These are phyloP conservation scores for Enteromius unitaeniatus DNA, from an alignment of 2,797 vertebrate species.

Conservation along the genomic window DNA sequence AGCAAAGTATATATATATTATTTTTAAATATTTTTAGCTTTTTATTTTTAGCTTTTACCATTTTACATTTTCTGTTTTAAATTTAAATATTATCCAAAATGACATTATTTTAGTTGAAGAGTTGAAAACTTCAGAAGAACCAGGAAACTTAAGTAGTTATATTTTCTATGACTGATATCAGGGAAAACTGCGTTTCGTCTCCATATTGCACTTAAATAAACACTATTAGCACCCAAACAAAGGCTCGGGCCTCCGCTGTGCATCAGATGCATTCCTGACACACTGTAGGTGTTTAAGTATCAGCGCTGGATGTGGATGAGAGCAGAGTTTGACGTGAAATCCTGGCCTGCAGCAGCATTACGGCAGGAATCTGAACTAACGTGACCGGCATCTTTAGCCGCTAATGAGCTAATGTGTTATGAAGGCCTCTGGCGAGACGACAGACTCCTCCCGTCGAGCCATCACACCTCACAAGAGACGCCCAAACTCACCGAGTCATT, in stretches of 20 bases:
- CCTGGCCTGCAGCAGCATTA: conserved; percentile 71
- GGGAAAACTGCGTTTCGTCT: background rate
- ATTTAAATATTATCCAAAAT: too few species aligned
- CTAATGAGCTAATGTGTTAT: conserved; percentile 73
- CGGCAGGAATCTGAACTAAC: conserved; percentile 71
- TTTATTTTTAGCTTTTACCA: too few species aligned
- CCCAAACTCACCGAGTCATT: conserved; percentile 38
- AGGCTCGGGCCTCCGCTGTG: conserved; percentile 62
- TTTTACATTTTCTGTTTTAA: too few species aligned
- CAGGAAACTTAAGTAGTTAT: background rate
- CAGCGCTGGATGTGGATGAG: conserved; percentile 37
- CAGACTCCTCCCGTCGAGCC: conserved; percentile 6
- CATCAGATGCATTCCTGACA: conserved; percentile 48
- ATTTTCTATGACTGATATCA: background rate
- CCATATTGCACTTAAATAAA: conserved; percentile 48
- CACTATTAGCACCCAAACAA: conserved; percentile 52
- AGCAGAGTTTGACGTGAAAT: conserved; percentile 70
- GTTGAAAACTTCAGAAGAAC: background rate
- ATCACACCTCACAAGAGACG: background rate
- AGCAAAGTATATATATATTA: too few species aligned
- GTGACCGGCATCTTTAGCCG: conserved; percentile 63
- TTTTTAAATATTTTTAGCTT: background rate
- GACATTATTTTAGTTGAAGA: background rate
- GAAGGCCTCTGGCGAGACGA: conserved; percentile 63
- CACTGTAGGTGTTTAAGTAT: conserved; percentile 63